Conservation (phyloP, 1,140 invertebrate species). For the Drosophila littoralis region DNA sequence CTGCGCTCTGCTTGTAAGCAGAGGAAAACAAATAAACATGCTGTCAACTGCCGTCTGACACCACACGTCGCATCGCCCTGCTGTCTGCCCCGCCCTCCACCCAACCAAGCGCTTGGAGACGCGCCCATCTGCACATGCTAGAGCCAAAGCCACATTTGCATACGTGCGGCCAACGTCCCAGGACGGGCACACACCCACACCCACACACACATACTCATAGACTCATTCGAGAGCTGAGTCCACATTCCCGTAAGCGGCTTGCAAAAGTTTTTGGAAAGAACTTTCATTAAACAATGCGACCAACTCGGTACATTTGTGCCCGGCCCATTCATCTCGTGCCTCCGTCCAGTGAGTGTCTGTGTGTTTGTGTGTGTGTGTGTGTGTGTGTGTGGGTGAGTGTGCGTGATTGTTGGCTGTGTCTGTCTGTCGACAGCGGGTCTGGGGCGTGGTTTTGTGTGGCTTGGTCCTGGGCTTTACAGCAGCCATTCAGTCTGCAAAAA, state of each 20-base stretch:
- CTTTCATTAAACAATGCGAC: slow-evolving; percentile 82
- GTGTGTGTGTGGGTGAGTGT: slow-evolving; percentile 13
- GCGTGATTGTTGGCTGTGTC: slow-evolving; percentile 68
- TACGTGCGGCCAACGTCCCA: slow-evolving; percentile 78
- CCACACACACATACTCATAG: slow-evolving; percentile 12
- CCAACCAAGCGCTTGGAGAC: slow-evolving; percentile 5
- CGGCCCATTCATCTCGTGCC: slow-evolving; percentile 46
- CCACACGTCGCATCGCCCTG: slow-evolving; percentile 58
- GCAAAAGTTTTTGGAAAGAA: slow-evolving; percentile 79
- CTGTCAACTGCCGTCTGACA: slow-evolving; percentile 81
- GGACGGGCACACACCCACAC: slow-evolving; percentile 48
- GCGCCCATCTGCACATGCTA: slow-evolving; percentile 39
- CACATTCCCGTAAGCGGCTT: slow-evolving; percentile 34
- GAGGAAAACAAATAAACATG: slow-evolving; percentile 79
- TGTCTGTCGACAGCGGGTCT: slow-evolving; percentile 40
- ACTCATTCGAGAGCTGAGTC: slow-evolving; percentile 42
- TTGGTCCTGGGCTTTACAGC: slow-evolving; percentile 32
- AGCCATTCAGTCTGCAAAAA: slow-evolving; percentile 74
- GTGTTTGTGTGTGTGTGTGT: slow-evolving; percentile 10
- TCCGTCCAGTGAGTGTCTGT: slow-evolving; percentile 24
- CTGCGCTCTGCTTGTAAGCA: background rate
- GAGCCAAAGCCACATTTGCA: slow-evolving; percentile 66
- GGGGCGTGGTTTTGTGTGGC: slow-evolving; percentile 22
- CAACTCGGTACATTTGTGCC: slow-evolving; percentile 65
- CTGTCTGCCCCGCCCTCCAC: slow-evolving; percentile 3